Conservation (phyloP, 2,888 invertebrate species). For the Ichneumoninae sp. region DNA sequence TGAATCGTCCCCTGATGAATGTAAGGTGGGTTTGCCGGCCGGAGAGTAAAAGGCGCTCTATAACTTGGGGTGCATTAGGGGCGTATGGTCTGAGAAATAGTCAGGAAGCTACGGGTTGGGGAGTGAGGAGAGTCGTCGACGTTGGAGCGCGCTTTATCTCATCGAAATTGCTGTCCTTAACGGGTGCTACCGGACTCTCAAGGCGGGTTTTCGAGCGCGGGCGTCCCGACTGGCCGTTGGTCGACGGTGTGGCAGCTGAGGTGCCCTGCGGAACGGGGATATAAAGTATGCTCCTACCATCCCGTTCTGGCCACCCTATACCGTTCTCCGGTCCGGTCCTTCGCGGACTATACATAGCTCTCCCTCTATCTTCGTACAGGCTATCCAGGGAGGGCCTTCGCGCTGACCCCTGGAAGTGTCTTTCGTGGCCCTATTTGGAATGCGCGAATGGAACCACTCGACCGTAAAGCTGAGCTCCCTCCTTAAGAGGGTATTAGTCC, state of each 20-base stretch:
- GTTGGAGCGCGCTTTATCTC: conserved; percentile 57
- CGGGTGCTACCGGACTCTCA: conserved; percentile 54
- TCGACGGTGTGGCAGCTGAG: conserved; percentile 57
- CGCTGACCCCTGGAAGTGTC: conserved; percentile 57
- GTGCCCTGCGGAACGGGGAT: conserved; percentile 47
- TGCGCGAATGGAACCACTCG: conserved; percentile 71
- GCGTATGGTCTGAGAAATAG: conserved; percentile 48
- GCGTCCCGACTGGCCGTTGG: conserved; percentile 19
- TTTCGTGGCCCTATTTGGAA: conserved; percentile 65
- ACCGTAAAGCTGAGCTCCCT: conserved; percentile 70
- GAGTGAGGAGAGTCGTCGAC: conserved; percentile 24
- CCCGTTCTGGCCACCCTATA: conserved; percentile 5
- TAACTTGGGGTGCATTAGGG: conserved; percentile 33
- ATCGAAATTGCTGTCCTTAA: conserved; percentile 64
- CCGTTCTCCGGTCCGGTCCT: conserved; percentile 33
- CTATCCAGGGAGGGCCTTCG: conserved; percentile 9
- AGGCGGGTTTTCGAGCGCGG: conserved; percentile 10
- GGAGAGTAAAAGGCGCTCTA: conserved; percentile 36
- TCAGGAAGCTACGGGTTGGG: conserved; percentile 35
- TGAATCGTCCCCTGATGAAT: conserved; percentile 49
- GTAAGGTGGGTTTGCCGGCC: conserved; percentile 45
- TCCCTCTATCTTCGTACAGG: neutral
- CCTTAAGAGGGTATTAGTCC: conserved; percentile 73
- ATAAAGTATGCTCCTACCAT: conserved; percentile 61
- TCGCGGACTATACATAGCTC: neutral